Conservation (phyloP, 2,888 invertebrate genomes). For the Urechis unicinctus region DNA sequence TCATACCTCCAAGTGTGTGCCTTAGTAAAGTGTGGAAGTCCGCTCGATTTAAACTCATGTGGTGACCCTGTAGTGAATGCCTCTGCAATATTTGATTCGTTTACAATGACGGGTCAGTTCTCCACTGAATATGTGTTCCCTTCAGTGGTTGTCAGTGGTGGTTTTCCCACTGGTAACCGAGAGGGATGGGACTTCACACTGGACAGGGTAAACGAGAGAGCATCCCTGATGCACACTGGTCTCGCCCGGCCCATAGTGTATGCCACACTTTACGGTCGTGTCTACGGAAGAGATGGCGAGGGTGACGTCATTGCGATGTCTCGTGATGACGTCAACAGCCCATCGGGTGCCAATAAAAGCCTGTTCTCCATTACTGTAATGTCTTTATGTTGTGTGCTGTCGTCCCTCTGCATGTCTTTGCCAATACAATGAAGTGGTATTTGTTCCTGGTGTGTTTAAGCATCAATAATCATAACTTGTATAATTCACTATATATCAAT, state of each 20-base stretch:
- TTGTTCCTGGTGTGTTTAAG: too few relatives aligned
- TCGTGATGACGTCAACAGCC: too few relatives aligned
- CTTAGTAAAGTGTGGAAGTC: slow-evolving; percentile 24
- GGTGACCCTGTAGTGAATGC: not conserved
- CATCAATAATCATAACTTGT: too few relatives aligned
- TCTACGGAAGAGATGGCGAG: not conserved
- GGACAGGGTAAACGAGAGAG: not conserved
- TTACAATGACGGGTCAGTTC: not conserved
- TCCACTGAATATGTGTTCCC: not conserved
- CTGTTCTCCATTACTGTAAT: too few relatives aligned
- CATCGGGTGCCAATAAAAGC: too few relatives aligned
- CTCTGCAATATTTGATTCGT: not conserved
- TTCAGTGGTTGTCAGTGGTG: not conserved
- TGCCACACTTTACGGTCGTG: not conserved
- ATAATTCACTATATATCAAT: too few relatives aligned
- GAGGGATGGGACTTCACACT: not conserved
- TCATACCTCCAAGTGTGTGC: slow-evolving; percentile 31
- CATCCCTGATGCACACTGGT: not conserved
- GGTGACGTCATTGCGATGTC: too few relatives aligned
- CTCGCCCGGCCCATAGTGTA: not conserved
- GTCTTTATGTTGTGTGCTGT: too few relatives aligned
- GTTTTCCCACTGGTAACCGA: not conserved
- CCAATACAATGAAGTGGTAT: too few relatives aligned
- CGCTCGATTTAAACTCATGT: slow-evolving; percentile 9
- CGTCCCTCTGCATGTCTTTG: too few relatives aligned